These are phyloP conservation scores for Zeus faber DNA, from an alignment of 2,113 vertebrate genomes.

Conservation along the genomic window DNA sequence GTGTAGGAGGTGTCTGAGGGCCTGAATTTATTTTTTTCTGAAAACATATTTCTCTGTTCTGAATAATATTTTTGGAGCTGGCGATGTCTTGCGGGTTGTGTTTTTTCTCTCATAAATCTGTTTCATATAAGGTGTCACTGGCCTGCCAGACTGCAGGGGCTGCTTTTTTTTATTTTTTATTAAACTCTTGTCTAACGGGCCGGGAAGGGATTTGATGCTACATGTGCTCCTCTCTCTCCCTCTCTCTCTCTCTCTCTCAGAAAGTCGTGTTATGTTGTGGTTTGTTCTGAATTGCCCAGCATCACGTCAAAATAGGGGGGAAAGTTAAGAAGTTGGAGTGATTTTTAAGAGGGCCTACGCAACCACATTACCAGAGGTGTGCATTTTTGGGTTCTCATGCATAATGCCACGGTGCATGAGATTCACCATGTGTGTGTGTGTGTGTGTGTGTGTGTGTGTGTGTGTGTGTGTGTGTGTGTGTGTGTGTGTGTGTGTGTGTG, in stretches of 20 bases:
- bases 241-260: slow-evolving; percentile 1
- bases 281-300: slow-evolving; percentile 28
- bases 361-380: slow-evolving; percentile 24
- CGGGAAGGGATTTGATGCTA: slow-evolving; percentile 41
- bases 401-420: slow-evolving; percentile 8
- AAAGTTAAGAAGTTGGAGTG: slow-evolving; percentile 23
- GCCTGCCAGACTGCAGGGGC: slow-evolving; percentile 42
- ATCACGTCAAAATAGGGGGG: slow-evolving; percentile 31
- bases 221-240: slow-evolving; percentile 1
- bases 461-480: slow-evolving; percentile 9
- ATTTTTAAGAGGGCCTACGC: slow-evolving; percentile 24
- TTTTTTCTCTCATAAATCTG: slow-evolving; percentile 39
- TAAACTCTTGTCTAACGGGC: slow-evolving; percentile 41
- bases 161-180: slow-evolving; percentile 38
- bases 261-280: slow-evolving; percentile 6
- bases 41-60: slow-evolving; percentile 31
- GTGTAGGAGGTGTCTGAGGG: slow-evolving; percentile 22
- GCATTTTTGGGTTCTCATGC: slow-evolving; percentile 35
- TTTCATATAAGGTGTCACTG: slow-evolving; percentile 53
- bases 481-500: slow-evolving; percentile 6
- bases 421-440: slow-evolving; percentile 16
- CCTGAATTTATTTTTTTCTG: too few relatives aligned
- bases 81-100: slow-evolving; percentile 24
- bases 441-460: slow-evolving; percentile 22
- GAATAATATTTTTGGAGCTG: slow-evolving; percentile 43